Base-by-base conservation (phyloP, 1,140 invertebrate genomes). In the Latrodectus geometricus region DNA sequence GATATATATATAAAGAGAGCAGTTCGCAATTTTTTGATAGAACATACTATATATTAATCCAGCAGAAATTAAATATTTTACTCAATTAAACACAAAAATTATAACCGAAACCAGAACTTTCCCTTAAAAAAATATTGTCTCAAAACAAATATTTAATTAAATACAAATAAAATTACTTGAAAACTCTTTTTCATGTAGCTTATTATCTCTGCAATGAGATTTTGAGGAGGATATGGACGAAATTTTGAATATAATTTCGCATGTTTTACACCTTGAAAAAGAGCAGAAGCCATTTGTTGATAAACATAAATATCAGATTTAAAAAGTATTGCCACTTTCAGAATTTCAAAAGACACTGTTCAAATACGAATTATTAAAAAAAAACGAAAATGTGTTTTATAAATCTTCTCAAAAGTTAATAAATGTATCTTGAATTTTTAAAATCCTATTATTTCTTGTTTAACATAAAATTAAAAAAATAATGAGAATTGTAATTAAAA, bases 231-330 rank as follows among this genome's bases (percentile, higher is more conserved):
- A 9, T 11, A 50, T 1, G 75, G 84, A 15, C 84, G 65, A 72
- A 69, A 86, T 78, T 86, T 78, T 15, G 84, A 65, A 65, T 86
- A 86, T 8, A 78, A 17, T 12, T 68, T 11, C 2, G 84, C 84
- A 65, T 86, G 84, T 56, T 78, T 76, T 15, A 20, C 61, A 21
- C 81, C 81, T 9, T 72, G 5, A 68, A 84, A 84, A 9, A 84
- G 61, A 84, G 73, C 81, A 68, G 81, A 76, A n/a, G 81, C 23
- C 81, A 84, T 84, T 61, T 15, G 0, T 49, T 49, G 11, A 4
- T 35, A 65, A 65, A 65, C 7, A 15, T 3, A 7, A 65, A 65
- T 15, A n/a, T n/a, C n/a, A n/a, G n/a, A n/a, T n/a, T n/a, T n/a
- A 2, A 65, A n/a, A 65, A 65, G 12, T 7, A 35, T 35, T 35